Percentiles rank a stretch among this genome's conserved stretches.
Conservation (phyloP, 2,113 vertebrate species). For the Corapipo altera region DNA sequence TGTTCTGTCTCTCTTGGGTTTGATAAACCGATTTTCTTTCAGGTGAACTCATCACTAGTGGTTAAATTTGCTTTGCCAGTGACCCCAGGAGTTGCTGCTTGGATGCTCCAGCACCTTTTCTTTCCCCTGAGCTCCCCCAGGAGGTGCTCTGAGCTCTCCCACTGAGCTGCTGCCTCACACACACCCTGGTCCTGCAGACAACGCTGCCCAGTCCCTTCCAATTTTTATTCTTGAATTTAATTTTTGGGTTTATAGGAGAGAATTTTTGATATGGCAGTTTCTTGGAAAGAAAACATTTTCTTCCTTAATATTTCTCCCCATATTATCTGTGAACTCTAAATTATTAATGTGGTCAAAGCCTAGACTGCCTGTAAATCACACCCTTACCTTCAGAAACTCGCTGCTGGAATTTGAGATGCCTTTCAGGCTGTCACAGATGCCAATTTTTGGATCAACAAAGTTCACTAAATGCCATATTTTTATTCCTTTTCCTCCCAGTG, state of each 20-base stretch:
- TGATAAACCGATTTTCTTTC: background rate
- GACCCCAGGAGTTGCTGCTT: background rate
- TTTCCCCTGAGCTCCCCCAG: background rate
- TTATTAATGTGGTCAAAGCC: background rate
- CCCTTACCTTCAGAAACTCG: background rate
- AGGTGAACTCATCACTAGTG: background rate
- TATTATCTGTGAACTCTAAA: background rate
- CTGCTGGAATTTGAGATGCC: background rate
- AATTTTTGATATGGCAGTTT: background rate
- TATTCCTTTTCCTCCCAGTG: background rate
- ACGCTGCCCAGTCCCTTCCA: background rate
- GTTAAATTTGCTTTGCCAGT: background rate
- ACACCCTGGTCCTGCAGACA: background rate
- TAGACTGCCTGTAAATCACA: too few relatives aligned
- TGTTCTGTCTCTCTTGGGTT: background rate
- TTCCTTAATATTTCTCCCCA: background rate
- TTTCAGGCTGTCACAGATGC: background rate
- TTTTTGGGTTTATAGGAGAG: background rate
- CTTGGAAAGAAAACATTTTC: background rate
- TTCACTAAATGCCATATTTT: background rate
- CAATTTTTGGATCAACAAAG: background rate
- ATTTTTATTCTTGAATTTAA: background rate
- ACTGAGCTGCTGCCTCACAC: background rate
- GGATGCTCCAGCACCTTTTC: background rate
- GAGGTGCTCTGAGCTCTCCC: background rate